A percentile compares a stretch with the other conserved stretches of the same genome.
Conservation (phyloP, 2,797 vertebrate species). For the Karalla daura region DNA sequence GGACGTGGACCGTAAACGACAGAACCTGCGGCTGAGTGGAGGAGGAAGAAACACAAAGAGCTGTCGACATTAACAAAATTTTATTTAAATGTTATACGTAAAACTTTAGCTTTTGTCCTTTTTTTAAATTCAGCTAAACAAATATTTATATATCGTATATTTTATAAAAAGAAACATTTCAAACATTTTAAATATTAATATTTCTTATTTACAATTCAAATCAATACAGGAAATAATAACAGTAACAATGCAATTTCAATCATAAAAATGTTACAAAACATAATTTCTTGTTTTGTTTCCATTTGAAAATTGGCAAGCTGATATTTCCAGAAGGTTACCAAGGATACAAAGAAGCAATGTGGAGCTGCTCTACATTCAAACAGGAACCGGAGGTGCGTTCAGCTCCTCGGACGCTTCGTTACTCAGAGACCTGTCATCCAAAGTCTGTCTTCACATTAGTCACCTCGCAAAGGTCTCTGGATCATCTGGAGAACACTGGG, state of each 20-base stretch:
- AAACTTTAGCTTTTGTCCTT: conserved; percentile 87
- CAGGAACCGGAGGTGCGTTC: conserved; percentile 77
- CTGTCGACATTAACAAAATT: conserved; percentile 82
- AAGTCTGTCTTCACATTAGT: conserved; percentile 52
- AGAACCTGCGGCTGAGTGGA: too few relatives aligned
- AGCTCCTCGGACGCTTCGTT: conserved; percentile 50
- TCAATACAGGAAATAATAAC: conserved; percentile 91
- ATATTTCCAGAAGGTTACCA: conserved; percentile 77
- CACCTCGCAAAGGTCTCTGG: conserved; percentile 22
- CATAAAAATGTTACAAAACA: conserved; percentile 94
- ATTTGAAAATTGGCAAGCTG: conserved; percentile 88
- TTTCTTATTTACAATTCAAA: conserved; percentile 99
- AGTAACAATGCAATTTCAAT: conserved; percentile 82
- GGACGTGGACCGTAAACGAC: too few relatives aligned
- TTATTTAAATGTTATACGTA: conserved; percentile 95
- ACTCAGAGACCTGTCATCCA: conserved; percentile 44
- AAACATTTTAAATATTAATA: conserved; percentile 96
- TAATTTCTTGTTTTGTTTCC: conserved; percentile 80
- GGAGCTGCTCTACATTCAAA: conserved; percentile 85
- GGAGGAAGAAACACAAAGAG: conserved; percentile 1
- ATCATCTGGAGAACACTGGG: conserved; percentile 39
- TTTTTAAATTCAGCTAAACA: conserved; percentile 84
- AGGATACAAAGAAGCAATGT: conserved; percentile 81
- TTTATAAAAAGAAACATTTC: conserved; percentile 82
- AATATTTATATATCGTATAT: conserved; percentile 85